Conservation (phyloP, 2,888 invertebrate genomes). For the Hipparchia sbordonii region DNA sequence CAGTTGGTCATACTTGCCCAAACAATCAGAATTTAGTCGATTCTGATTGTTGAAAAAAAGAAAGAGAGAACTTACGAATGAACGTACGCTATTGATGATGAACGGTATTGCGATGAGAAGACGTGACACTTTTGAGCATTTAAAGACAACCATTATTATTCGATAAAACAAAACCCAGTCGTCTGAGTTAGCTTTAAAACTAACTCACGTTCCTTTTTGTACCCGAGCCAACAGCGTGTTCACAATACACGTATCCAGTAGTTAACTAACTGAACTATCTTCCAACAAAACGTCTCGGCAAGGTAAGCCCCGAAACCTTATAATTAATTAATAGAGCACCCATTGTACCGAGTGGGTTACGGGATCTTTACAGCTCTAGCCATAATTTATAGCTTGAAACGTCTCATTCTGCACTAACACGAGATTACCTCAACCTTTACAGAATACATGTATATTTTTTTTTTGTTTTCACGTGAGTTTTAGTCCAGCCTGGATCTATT, state of each 20-base stretch:
- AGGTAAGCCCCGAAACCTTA: conserved; percentile 16
- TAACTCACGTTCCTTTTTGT: background rate
- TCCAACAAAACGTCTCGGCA: conserved; percentile 12
- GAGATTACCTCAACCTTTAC: background rate
- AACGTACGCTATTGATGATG: no score
- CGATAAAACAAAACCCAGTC: no score
- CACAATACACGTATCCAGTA: conserved; percentile 1
- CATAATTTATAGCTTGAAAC: conserved; percentile 20
- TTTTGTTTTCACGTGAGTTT: background rate
- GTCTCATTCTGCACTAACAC: conserved; percentile 9
- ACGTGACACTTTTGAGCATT: no score
- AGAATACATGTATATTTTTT: background rate
- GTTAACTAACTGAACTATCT: conserved; percentile 9
- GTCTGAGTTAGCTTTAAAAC: background rate
- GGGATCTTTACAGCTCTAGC: conserved; percentile 8
- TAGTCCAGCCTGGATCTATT: no score
- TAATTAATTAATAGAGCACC: conserved; percentile 22
- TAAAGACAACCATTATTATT: no score
- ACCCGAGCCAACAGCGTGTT: background rate
- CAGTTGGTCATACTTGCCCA: no score
- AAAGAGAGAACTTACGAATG: no score
- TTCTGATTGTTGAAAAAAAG: no score
- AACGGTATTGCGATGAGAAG: no score
- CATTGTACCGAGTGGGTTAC: conserved; percentile 9
- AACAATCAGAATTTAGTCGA: no score